Conservation (phyloP, 1,140 invertebrate genomes). For the Aphaenogaster rudis region DNA sequence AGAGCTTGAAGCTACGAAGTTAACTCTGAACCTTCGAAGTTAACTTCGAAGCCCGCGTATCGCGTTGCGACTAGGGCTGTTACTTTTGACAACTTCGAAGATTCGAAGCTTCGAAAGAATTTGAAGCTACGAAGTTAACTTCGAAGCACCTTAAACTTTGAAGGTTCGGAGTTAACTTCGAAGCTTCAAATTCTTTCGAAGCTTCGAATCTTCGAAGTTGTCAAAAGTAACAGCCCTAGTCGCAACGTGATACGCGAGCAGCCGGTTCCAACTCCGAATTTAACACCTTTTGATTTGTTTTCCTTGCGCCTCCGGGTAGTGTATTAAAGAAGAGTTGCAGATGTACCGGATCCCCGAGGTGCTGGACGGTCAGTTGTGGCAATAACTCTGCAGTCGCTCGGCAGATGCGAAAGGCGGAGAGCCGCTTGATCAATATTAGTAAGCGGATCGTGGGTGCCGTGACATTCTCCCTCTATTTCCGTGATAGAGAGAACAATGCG, state of each 20-base stretch:
- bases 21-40: no score
- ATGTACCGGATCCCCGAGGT: constrained; percentile 6
- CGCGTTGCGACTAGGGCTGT: no score
- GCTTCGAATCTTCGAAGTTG: no score
- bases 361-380: not conserved
- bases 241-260: not conserved
- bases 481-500: not conserved
- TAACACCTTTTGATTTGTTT: constrained; percentile 30
- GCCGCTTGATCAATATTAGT: constrained; percentile 6
- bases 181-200: no score
- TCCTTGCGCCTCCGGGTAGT: not conserved
- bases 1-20: no score
- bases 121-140: no score
- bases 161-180: no score
- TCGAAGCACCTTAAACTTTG: no score
- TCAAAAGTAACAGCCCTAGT: no score
- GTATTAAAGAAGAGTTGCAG: constrained; percentile 45
- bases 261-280: not conserved
- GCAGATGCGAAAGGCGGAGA: not conserved
- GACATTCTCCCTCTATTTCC: not conserved
- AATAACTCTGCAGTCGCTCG: not conserved
- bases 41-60: no score
- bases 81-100: no score
- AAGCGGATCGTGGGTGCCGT: not conserved
- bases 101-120: no score